Conservation (phyloP, 2,797 vertebrate species). For the Steatocranus sp. region DNA sequence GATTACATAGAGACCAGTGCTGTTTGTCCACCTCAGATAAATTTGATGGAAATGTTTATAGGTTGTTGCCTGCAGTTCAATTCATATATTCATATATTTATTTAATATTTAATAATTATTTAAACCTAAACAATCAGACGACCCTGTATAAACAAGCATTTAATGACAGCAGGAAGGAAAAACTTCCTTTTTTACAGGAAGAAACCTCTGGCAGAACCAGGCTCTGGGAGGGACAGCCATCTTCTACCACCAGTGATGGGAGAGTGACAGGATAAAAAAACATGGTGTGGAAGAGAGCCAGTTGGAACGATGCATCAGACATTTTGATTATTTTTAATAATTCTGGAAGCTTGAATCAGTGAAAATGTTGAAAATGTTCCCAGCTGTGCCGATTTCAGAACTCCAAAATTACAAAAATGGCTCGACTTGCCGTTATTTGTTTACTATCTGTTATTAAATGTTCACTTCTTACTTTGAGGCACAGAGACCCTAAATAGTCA, state of each 20-base stretch:
- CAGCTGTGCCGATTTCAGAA: rapidly evolving
- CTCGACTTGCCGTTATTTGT: not conserved
- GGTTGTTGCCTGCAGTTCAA: not conserved
- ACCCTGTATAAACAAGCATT: not conserved
- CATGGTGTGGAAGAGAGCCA: not conserved
- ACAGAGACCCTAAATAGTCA: not conserved
- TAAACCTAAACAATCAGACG: not conserved
- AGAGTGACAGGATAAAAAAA: not conserved
- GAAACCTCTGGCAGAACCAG: not conserved
- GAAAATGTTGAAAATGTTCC: not conserved
- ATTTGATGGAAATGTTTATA: not conserved
- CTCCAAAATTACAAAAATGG: not conserved
- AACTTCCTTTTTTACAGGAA: not conserved
- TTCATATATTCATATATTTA: not conserved
- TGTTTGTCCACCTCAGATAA: not conserved
- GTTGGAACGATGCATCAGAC: not conserved
- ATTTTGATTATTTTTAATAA: not conserved
- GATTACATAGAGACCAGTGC: not conserved
- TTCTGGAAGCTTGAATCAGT: not conserved
- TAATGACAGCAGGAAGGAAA: not conserved
- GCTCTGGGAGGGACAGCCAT: not conserved
- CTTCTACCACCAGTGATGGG: not conserved
- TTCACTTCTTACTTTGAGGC: not conserved
- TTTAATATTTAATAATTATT: not conserved
- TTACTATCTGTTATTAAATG: not conserved